Evolutionary conservation across 2,888 invertebrate genomes (phyloP).

Genomic region (Drosophila atripex): DNA sequence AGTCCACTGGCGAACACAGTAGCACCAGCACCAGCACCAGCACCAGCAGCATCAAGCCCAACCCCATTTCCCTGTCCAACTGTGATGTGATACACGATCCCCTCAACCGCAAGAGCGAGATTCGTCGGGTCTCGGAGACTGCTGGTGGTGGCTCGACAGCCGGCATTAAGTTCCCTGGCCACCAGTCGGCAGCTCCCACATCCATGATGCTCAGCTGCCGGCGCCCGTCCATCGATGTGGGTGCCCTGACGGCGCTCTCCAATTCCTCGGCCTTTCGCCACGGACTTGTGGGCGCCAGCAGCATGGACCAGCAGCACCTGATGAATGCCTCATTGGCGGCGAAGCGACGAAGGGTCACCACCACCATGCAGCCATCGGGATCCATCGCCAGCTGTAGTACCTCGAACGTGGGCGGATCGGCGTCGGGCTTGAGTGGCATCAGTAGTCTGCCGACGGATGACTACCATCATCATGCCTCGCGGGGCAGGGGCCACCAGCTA

Average conservation of each 20-base stretch:
- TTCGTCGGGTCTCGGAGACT: slow-evolving; percentile 85
- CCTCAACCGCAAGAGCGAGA: slow-evolving; percentile 84
- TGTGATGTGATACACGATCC: slow-evolving; percentile 84
- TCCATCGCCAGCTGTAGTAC: slow-evolving; percentile 49
- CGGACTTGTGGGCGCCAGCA: slow-evolving; percentile 73
- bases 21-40: slow-evolving; percentile 37
- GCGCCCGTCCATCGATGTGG: slow-evolving; percentile 85
- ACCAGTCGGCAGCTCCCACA: slow-evolving; percentile 61
- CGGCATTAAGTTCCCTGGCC: slow-evolving; percentile 61
- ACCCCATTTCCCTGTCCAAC: slow-evolving; percentile 80
- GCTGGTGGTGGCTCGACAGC: slow-evolving; percentile 14
- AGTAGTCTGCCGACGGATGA: slow-evolving; percentile 74
- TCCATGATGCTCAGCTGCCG: slow-evolving; percentile 82
- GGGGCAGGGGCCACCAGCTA: slow-evolving; percentile 85
- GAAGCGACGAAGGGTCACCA: slow-evolving; percentile 85
- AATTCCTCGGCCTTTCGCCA: slow-evolving; percentile 70
- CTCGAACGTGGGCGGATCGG: slow-evolving; percentile 29
- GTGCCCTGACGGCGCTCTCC: slow-evolving; percentile 72
- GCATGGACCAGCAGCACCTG: slow-evolving; percentile 61
- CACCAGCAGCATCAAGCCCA: slow-evolving; percentile 62
- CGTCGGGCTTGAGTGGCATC: slow-evolving; percentile 6
- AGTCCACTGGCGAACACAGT: slow-evolving; percentile 55
- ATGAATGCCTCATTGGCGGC: slow-evolving; percentile 83
- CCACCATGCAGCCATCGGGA: slow-evolving; percentile 51
- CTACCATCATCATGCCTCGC: slow-evolving; percentile 83